Base-by-base conservation (phyloP, 2,888 invertebrate species). In the Rhingia campestris region DNA sequence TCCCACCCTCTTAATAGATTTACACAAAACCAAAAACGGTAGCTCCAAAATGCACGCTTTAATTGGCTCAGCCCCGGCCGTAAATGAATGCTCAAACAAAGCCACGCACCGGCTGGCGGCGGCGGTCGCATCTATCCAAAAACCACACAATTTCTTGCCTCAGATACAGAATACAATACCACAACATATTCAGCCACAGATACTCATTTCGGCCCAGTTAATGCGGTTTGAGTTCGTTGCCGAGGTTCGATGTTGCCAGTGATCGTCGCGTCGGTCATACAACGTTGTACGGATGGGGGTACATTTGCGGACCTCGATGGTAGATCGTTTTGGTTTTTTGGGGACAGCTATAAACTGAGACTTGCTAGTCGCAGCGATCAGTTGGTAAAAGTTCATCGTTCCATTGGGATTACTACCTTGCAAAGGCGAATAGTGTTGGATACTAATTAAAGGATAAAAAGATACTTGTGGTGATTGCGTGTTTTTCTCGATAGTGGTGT, bases 301-400 rank as follows among this genome's bases (percentile, higher is more conserved):
- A 69, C 53, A 64, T 56, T 81, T 73, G 61, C 43, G 35, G 47
- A 47, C 64, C 67, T 61, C 64, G 69, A 77, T 66, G 61, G 75
- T 67, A 39, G 49, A 66, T 75, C 45, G 69, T 56, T 74, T 72
- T 41, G 74, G 72, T 61, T 41, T 89, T 89, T 91, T 90, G 89
- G 89, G 90, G 90, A 89, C 91, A 89, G 90, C 91, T 91, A 91
- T 91, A 91, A 91, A 89, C 91, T 88, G 89, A 89, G 89, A 89
- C 89, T 90, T 89, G 89, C 89, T 89, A 89, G 89, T 88, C 89
- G 87, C 87, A 88, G 87, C 89, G 90, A 90, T 90, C 91, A 91
- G 91, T 91, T 90, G 89, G 89, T 90, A 89, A 89, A 90, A 89
- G 91, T 89, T 88, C 88, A 89, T 89, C 90, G 90, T 89, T 89